Evolutionary conservation across 2,797 vertebrate genomes (phyloP), one percentile per base, ranked within the genome.

Genomic region (Oceanodroma leucorhoa): DNA sequence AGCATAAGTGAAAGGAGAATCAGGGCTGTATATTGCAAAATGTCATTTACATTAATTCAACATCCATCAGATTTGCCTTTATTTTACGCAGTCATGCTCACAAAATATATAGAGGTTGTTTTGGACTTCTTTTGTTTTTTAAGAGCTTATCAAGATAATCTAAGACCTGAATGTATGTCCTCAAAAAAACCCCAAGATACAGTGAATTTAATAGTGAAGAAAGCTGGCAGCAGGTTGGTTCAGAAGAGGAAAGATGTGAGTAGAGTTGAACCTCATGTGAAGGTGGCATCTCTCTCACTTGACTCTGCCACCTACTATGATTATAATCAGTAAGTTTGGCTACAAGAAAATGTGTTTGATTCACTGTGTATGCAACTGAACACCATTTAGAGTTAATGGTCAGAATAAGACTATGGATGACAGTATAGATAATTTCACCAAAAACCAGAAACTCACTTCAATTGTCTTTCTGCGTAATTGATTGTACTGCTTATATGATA

Each of bases 11-110:
- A 92, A 93, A 93, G 61, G 57, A 86, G 61, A 96, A 94, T 92
- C 69, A 70, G 50, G 41, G 61, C 46, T 79, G 53, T 93, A 78
- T 65, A 87, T 93, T 94, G 58, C 46, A 61, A 91, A 86, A 90
- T 89, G 83, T 79, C 71, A 87, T 95, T 92, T 85, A 65, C 41
- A 81, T 97, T 92, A 93, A 96, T 89, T 94, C 91, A 90, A 4
- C 72, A 76, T 94, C 87, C 43, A 83, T 96, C 89, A 91, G 76
- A 78, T 58, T 34, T 88, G 85, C 38, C 79, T 94, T 93, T 92
- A 87, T 94, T 95, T 92, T 71, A 91, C 94, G 32, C 82, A 77
- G 71, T 83, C 69, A 24, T 86, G 65, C 48, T 87, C 65, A 64
- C 87, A 67, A 66, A 71, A 75, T 91, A 50, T 91, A 38, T 60